phyloP scores from a whole-genome alignment of 2,113 vertebrate genomes.

The Nanorana parkeri region DNA sequence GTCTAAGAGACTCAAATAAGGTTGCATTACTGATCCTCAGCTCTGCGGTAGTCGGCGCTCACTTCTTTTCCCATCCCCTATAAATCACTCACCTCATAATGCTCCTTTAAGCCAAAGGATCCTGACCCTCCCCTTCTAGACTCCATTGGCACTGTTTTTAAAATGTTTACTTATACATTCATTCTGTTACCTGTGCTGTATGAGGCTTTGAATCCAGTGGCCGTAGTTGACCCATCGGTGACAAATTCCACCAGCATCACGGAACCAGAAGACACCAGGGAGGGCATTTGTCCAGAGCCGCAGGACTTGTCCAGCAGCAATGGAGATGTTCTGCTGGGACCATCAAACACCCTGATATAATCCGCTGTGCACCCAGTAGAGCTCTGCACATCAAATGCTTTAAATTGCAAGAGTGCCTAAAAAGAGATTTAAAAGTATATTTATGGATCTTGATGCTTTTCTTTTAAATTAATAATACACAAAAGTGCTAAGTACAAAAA shows the following conservation, averaged over 20 bases:
- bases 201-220: slow-evolving; percentile 66
- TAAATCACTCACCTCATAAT: too few species aligned
- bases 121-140: too few species aligned
- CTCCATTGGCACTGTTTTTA: background rate
- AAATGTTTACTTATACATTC: background rate
- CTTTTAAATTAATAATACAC: background rate
- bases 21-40: too few species aligned
- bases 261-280: slow-evolving; percentile 59
- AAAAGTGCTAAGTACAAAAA: too few species aligned
- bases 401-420: slow-evolving; percentile 68
- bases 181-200: slow-evolving; percentile 64
- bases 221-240: slow-evolving; percentile 59
- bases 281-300: slow-evolving; percentile 60
- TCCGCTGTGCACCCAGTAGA: slow-evolving; percentile 65
- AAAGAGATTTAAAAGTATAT: background rate
- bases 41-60: too few species aligned
- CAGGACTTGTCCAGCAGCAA: slow-evolving; percentile 66
- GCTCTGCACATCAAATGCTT: slow-evolving; percentile 63
- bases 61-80: too few species aligned
- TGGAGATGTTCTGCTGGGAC: slow-evolving; percentile 64
- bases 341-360: slow-evolving; percentile 66
- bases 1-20: too few species aligned
- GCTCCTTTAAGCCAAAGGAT: too few species aligned
- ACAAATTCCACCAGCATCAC: slow-evolving; percentile 67
- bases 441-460: background rate